These are phyloP conservation scores for Caloenas nicobarica DNA, from an alignment of 2,113 vertebrate genomes.

Conservation along the genomic window DNA sequence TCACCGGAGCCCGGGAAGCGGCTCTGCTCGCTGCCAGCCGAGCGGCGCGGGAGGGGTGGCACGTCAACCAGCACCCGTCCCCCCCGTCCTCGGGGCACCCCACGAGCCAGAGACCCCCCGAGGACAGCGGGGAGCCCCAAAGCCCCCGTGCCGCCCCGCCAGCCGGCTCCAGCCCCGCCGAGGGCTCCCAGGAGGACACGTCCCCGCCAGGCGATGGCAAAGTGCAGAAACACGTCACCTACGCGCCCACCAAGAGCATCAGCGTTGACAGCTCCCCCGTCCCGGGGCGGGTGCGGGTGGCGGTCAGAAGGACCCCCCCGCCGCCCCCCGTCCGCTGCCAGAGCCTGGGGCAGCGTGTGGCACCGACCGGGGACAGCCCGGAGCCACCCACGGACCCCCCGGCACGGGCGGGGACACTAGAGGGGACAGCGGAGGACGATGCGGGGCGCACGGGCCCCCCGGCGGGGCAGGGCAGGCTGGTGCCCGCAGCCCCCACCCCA, in stretches of 20 bases:
- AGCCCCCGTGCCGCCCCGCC: neutral
- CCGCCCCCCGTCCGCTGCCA: slow-evolving; percentile 56
- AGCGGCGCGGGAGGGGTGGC: neutral
- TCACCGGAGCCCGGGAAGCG: slow-evolving; percentile 50
- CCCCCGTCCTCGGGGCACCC: neutral
- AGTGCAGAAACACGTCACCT: slow-evolving; percentile 79
- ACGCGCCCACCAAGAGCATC: slow-evolving; percentile 71
- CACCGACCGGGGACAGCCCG: neutral
- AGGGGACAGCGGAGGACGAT: neutral
- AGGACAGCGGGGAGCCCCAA: neutral
- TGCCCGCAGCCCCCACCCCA: neutral
- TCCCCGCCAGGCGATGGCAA: slow-evolving; percentile 5
- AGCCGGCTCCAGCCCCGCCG: neutral
- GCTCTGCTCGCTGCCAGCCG: slow-evolving; percentile 70
- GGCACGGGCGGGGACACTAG: fast-evolving
- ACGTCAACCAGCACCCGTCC: fast-evolving
- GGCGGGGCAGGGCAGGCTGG: neutral
- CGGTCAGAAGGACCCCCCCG: neutral
- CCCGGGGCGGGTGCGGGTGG: slow-evolving; percentile 3
- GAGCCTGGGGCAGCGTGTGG: slow-evolving; percentile 25
- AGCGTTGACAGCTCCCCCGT: slow-evolving; percentile 41
- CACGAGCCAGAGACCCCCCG: slow-evolving; percentile 51
- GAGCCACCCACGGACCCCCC: fast-evolving
- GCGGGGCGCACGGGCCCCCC: fast-evolving
- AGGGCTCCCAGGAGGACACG: slow-evolving; percentile 40